A percentile compares a stretch with the other conserved stretches of the same genome.
Evolutionary conservation across 2,113 vertebrate species (phyloP).

Genomic region (Zootoca vivipara): DNA sequence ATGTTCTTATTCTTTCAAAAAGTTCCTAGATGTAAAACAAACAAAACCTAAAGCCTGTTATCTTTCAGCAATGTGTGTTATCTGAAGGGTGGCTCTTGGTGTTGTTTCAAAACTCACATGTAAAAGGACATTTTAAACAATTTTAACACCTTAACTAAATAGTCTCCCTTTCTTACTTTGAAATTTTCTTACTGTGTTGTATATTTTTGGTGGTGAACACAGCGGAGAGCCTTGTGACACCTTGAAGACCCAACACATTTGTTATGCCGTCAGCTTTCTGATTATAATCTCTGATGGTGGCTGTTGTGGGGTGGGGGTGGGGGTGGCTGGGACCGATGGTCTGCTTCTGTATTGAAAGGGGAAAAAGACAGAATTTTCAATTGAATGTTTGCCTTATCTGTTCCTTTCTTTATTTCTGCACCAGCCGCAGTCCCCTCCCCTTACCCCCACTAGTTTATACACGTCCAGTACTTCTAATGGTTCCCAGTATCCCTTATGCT

Average conservation of each 20-base stretch:
- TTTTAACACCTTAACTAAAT: not conserved
- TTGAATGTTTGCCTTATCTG: slow-evolving; percentile 83
- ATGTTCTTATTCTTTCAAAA: not conserved
- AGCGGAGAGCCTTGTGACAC: not conserved
- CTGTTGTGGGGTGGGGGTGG: not conserved
- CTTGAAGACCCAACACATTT: not conserved
- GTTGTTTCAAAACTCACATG: not conserved
- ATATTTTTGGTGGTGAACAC: not conserved
- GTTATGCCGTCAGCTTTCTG: not conserved
- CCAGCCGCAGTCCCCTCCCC: slow-evolving; percentile 85
- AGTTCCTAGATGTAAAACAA: not conserved
- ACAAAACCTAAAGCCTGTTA: not conserved
- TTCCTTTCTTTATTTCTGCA: slow-evolving; percentile 83
- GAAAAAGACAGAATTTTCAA: slow-evolving; percentile 74
- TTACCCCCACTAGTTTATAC: slow-evolving; percentile 81
- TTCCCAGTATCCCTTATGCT: slow-evolving; percentile 86
- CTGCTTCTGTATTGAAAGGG: slow-evolving; percentile 63
- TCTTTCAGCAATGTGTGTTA: not conserved
- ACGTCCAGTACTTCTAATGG: slow-evolving; percentile 82
- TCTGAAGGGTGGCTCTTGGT: not conserved
- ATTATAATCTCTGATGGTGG: not conserved
- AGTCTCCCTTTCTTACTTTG: not conserved
- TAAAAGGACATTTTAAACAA: not conserved
- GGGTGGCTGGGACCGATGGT: not conserved
- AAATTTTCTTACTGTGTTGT: not conserved